phyloP scores from a whole-genome alignment of 1,140 invertebrate genomes.

The Drosophila hydei region DNA sequence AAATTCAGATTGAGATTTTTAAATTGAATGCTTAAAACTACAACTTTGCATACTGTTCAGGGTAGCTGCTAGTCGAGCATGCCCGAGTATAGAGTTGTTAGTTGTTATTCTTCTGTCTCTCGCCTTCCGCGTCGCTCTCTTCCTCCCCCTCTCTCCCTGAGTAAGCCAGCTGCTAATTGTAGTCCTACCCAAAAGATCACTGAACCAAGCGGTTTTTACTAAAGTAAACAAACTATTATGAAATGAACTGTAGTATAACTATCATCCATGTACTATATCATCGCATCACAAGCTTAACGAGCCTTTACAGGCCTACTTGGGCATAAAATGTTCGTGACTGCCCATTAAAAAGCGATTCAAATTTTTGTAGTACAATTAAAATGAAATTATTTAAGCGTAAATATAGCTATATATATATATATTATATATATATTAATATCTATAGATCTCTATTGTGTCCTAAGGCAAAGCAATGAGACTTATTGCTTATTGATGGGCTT shows the following conservation, averaged over 20 bases:
- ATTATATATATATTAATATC: too few species aligned
- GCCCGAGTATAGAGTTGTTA: too few species aligned
- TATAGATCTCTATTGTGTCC: too few species aligned
- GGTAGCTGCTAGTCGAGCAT: too few species aligned
- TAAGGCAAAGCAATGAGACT: too few species aligned
- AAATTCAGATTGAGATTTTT: too few species aligned
- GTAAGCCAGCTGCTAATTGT: conserved; percentile 12
- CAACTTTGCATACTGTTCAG: too few species aligned
- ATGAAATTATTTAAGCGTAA: too few species aligned
- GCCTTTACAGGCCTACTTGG: conserved; percentile 56
- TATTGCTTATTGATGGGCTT: too few species aligned
- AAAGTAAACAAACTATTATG: conserved; percentile 43
- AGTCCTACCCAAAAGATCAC: not conserved
- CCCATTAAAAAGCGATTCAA: conserved; percentile 20
- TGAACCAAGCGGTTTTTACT: conserved; percentile 57
- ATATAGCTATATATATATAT: too few species aligned
- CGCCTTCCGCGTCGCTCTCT: not conserved
- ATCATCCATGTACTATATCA: conserved; percentile 11
- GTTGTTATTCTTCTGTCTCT: not conserved
- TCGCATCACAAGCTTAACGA: conserved; percentile 7
- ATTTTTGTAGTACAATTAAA: too few species aligned
- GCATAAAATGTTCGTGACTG: conserved; percentile 44
- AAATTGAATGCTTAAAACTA: too few species aligned
- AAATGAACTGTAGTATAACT: not conserved
- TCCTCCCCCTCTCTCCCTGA: not conserved